Evolutionary conservation across 2,888 invertebrate genomes (phyloP).

Genomic region (Gymnoscelis rufifasciata): DNA sequence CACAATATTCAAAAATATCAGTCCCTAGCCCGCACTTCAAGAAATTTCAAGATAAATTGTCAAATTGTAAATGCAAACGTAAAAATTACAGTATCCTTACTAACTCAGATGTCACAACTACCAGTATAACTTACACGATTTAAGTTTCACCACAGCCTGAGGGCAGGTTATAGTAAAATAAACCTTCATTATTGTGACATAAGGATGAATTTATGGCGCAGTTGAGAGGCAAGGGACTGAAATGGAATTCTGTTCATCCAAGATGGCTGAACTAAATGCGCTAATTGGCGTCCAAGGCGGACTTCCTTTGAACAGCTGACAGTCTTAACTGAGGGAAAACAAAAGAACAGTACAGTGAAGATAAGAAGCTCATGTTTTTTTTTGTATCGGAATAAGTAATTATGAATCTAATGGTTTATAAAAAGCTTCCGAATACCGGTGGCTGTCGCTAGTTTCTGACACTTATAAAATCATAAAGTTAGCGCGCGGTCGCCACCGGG

Average conservation of each 20-base stretch:
- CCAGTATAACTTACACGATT: neutral
- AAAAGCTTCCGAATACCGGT: too few species aligned
- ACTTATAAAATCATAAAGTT: too few species aligned
- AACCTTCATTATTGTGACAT: neutral
- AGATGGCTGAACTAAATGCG: conserved; percentile 15
- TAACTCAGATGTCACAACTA: conserved; percentile 22
- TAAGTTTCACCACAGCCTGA: conserved; percentile 16
- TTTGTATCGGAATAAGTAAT: too few species aligned
- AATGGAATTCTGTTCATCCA: conserved; percentile 10
- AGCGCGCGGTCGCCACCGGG: too few species aligned
- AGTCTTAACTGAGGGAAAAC: too few species aligned
- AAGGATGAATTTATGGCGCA: conserved; percentile 11
- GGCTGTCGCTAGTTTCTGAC: too few species aligned
- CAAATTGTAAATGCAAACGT: conserved; percentile 18
- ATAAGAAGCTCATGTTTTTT: too few species aligned
- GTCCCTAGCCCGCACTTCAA: too few species aligned
- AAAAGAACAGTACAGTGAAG: too few species aligned
- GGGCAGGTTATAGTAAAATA: conserved; percentile 2
- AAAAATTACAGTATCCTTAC: conserved; percentile 18
- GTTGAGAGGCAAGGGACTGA: neutral
- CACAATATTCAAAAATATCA: neutral
- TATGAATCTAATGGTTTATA: too few species aligned
- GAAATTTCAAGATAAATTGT: neutral
- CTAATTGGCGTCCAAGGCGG: conserved; percentile 23
- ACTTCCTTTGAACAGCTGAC: conserved; percentile 5